Base-by-base conservation (phyloP, 2,797 vertebrate species). In the Tauraco hartlaubi region DNA sequence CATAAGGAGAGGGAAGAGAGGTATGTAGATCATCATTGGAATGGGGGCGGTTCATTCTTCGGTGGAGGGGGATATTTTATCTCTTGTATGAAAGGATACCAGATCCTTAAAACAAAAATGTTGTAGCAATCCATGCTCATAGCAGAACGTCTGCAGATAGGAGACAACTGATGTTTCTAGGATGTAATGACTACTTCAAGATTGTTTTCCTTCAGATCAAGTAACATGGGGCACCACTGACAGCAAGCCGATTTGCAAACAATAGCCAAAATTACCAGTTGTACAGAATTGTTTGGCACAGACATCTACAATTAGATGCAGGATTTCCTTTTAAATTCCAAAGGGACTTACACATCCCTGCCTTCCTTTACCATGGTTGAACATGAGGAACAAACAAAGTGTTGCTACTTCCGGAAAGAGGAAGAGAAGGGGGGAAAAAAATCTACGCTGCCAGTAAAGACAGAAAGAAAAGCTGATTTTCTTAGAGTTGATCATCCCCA, bases 251-350 rank as follows among this genome's bases (percentile, higher is more conserved):
- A 74, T 66, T 63, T 78, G 52, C 69, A 94, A 96, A 96, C 95
- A 96, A 96, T 81, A 92, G 95, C 39, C 3, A 1, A 82, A 95
- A 94, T 69, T 37, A 62, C 59, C 21, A 94, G 61, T 86, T 76
- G 55, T 49, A 84, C 46, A 33, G 69, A 78, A 76, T 14, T 91
- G 87, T 94, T 81, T 92, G 73, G 85, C 91, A 94, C 79, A 91
- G 79, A 68, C 37, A 54, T 84, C 88, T 73, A 95, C 83, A 96
- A 81, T 94, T 88, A 96, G 91, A 81, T 39, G 71, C 92, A 95
- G 96, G 96, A 97, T 97, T 96, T 97, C 96, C 96, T 96, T 90
- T 91, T 18, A 66, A 94, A 95, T 79, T 94, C 92, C 90, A 92
- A 76, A 84, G 91, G 85, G 95, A 94, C 71, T 96, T 92, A 91